phyloP scores from a whole-genome alignment of 2,888 invertebrate species.

The Ecdyonurus torrentis region DNA sequence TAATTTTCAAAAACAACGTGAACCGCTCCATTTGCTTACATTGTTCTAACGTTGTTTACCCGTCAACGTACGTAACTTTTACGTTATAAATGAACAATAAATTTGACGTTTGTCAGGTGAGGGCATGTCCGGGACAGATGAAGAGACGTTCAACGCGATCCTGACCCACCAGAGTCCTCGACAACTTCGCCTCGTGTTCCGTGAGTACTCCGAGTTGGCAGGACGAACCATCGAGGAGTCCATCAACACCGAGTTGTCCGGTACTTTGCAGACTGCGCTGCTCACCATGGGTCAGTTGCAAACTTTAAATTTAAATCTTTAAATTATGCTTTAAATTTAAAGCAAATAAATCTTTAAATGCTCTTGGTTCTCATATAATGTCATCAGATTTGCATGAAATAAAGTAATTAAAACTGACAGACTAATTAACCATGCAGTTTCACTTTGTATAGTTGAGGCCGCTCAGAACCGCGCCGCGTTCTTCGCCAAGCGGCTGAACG shows the following conservation, averaged over 20 bases:
- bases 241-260: constrained; percentile 18
- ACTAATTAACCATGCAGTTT: background rate
- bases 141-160: constrained; percentile 22
- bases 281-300: constrained; percentile 21
- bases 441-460: constrained; percentile 20
- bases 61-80: no score
- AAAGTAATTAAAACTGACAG: background rate
- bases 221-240: constrained; percentile 22
- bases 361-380: background rate
- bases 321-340: background rate
- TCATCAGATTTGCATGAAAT: background rate
- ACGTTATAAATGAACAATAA: no score
- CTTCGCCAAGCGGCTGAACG: constrained; percentile 25
- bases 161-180: constrained; percentile 26
- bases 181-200: constrained; percentile 23
- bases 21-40: no score
- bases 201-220: constrained; percentile 26
- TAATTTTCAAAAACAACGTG: no score
- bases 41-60: no score
- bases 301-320: background rate
- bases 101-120: no score
- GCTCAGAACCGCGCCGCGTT: constrained; percentile 21
- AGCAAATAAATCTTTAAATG: background rate
- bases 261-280: constrained; percentile 24
- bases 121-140: constrained; percentile 22